Conservation (phyloP, 2,113 vertebrate genomes). For the Corvus cornix region DNA sequence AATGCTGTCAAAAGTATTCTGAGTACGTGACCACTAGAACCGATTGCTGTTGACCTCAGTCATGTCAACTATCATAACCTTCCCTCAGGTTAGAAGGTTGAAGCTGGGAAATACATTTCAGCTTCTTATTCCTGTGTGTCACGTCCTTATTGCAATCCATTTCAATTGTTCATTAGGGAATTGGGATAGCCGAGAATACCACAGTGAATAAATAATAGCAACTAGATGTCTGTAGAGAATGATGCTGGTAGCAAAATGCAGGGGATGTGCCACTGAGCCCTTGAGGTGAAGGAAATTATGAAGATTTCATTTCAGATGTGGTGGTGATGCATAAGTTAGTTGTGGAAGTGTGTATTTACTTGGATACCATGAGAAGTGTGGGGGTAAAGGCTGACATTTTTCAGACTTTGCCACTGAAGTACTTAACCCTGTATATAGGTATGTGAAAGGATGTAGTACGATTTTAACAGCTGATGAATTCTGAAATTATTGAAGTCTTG, state of each 20-base stretch:
- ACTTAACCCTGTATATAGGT: neutral
- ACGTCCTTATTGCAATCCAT: conserved; percentile 29
- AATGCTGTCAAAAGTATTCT: neutral
- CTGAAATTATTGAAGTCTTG: neutral
- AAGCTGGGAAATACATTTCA: conserved; percentile 39
- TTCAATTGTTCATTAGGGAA: conserved; percentile 58
- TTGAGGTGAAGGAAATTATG: neutral
- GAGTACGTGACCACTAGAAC: neutral
- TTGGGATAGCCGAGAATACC: conserved; percentile 23
- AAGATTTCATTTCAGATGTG: conserved; percentile 26
- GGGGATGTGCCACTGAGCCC: neutral
- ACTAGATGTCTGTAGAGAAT: neutral
- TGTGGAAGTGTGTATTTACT: neutral
- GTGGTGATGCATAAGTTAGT: neutral
- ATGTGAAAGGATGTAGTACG: neutral
- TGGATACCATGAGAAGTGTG: neutral
- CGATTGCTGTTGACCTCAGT: conserved; percentile 18
- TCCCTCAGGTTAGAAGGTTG: conserved; percentile 33
- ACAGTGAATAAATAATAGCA: conserved; percentile 51
- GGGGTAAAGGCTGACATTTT: neutral
- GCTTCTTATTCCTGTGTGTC: conserved; percentile 53
- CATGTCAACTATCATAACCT: conserved; percentile 48
- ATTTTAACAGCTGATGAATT: neutral
- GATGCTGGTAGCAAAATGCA: neutral
- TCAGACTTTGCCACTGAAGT: neutral